Evolutionary conservation across 2,113 vertebrate genomes (phyloP), one percentile per base, ranked within the genome.

Genomic region (Australoheros scitulus): DNA sequence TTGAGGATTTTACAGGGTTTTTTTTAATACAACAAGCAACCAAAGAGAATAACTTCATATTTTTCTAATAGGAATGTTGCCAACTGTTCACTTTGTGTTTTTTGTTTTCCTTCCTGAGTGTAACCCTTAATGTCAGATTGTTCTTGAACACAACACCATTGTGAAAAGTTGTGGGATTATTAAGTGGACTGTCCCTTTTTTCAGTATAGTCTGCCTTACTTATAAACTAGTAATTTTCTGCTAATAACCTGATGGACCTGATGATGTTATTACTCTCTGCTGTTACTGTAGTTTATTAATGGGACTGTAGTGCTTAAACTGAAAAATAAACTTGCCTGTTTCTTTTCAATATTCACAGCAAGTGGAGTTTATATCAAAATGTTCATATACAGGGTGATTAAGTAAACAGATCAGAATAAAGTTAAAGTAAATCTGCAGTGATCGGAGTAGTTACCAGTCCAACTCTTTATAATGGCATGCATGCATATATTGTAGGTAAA

Each of bases 241-340:
- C 47, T 82, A 52, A 32, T 82, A 85, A 89, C 50, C 38, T 41
- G 26, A 15, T 72, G 6, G 52, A 89, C 50, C 38, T 41, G 26
- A 15, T 72, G 6, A 72, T 72, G 15, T 8, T 2, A 52, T 32
- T 74, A 58, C 52, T 22, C 38, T 20, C 11, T 68, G 58, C 22
- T 64, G 11, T 76, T 43, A 32, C 76, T 2, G 15, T 56, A 34
- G 9, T 52, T 32, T 26, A 59, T 56, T 52, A 60, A 36, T 72
- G 4, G 1, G 32, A 26, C 26, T 2, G 26, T 26, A 26, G 34
- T 82, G 38, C 61, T 43, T 9, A 74, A 79, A 79, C 24, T 78
- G 8, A 14, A 58, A 83, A 81, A 83, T 80, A 86, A 86, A 77
- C 11, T 43, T 15, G 22, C 2, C 58, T 81, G 76, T 11, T n/a